Evolutionary conservation across 2,113 vertebrate genomes (phyloP).

Genomic region (Plotosus lineatus): DNA sequence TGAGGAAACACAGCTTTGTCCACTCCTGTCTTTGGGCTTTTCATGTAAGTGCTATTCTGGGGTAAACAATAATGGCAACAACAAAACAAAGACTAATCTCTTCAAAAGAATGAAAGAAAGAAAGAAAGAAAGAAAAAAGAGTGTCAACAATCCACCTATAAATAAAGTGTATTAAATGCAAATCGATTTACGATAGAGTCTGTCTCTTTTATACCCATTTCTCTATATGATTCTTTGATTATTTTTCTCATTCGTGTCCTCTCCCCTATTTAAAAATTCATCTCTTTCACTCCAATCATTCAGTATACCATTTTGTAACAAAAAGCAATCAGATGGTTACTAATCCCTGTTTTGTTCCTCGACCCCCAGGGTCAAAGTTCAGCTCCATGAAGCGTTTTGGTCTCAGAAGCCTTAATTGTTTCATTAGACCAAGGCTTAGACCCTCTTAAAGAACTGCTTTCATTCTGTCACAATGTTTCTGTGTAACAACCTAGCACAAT

Average conservation of each 20-base stretch:
- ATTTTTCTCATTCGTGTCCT: background rate
- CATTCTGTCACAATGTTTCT: slow-evolving; percentile 36
- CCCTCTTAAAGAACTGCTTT: slow-evolving; percentile 43
- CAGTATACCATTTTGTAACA: slow-evolving; percentile 33
- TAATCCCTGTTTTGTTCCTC: slow-evolving; percentile 50
- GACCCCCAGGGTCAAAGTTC: slow-evolving; percentile 44
- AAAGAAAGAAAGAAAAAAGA: too few species aligned
- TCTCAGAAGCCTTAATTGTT: slow-evolving; percentile 48
- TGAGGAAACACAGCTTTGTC: background rate
- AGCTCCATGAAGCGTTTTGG: slow-evolving; percentile 37
- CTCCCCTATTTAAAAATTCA: slow-evolving; percentile 43
- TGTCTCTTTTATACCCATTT: background rate
- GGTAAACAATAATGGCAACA: background rate
- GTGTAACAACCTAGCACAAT: slow-evolving; percentile 26
- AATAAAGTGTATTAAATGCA: slow-evolving; percentile 7
- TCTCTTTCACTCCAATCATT: slow-evolving; percentile 26
- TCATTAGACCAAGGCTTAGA: slow-evolving; percentile 25
- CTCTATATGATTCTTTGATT: background rate
- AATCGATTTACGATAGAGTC: slow-evolving; percentile 20
- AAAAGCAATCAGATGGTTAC: slow-evolving; percentile 53
- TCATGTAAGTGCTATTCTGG: background rate
- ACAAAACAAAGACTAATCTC: background rate
- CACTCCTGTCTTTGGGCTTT: background rate
- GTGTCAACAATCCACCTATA: too few species aligned
- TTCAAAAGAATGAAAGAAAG: background rate